A percentile compares a stretch with the other conserved stretches of the same genome.
These are phyloP conservation scores for Hiodon alosoides DNA, from an alignment of 2,113 vertebrate species.

Conservation along the genomic window DNA sequence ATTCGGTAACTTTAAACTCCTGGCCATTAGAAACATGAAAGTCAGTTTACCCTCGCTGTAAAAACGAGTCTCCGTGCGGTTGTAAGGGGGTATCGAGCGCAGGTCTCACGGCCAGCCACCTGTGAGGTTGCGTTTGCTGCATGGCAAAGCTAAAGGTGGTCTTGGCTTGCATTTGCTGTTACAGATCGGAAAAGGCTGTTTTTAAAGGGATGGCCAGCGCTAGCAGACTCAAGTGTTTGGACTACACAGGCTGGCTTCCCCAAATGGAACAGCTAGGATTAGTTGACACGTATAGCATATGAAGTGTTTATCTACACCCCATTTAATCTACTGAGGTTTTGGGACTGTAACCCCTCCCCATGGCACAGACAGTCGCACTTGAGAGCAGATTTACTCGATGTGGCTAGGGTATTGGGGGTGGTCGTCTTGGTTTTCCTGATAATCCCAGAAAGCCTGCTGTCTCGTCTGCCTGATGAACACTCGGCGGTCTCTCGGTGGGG, in stretches of 20 bases:
- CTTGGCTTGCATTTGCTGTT: no score
- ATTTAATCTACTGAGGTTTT: no score
- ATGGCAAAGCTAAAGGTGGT: not conserved
- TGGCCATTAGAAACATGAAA: conserved; percentile 33
- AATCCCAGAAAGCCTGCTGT: not conserved
- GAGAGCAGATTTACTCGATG: not conserved
- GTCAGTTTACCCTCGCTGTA: no score
- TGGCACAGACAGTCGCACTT: not conserved
- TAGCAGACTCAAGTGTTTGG: no score
- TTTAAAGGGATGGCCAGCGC: no score
- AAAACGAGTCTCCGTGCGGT: conserved; percentile 33
- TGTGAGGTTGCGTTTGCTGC: conserved; percentile 27
- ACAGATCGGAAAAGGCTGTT: no score
- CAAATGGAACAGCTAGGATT: no score
- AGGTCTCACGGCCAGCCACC: conserved; percentile 38
- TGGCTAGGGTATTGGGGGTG: not conserved
- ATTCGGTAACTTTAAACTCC: conserved; percentile 40
- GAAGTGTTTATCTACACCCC: no score
- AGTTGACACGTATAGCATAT: no score
- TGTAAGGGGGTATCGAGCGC: conserved; percentile 43
- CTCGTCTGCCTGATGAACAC: not conserved
- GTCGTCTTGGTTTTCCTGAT: not conserved
- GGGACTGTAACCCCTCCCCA: no score
- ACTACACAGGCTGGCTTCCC: no score
- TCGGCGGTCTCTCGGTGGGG: not conserved